phyloP scores from a whole-genome alignment of 2,888 invertebrate species.

The Daptonema setosum region DNA sequence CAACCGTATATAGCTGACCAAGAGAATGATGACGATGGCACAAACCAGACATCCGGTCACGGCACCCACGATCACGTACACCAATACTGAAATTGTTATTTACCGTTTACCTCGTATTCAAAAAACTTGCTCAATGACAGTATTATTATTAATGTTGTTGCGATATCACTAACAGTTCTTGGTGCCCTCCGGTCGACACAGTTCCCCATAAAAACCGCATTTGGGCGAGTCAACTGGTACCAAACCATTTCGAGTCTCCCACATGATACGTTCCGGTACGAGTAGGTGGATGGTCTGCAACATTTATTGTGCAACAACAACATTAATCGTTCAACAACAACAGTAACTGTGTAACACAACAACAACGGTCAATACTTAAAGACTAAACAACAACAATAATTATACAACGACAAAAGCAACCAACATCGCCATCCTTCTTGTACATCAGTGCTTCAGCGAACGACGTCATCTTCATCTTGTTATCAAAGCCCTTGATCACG shows the following conservation, averaged over 20 bases:
- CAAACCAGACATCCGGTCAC: background rate
- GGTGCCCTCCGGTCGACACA: background rate
- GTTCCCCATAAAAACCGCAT: background rate
- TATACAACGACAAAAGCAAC: background rate
- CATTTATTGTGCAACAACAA: background rate
- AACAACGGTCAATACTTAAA: no score
- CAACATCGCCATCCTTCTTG: slow-evolving; percentile 6
- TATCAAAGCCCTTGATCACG: slow-evolving; percentile 3
- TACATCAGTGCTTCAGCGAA: slow-evolving; percentile 6
- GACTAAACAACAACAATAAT: no score
- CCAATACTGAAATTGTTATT: background rate
- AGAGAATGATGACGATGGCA: background rate
- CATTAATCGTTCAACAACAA: no score
- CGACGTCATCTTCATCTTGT: slow-evolving; percentile 1
- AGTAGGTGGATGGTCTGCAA: slow-evolving; percentile 5
- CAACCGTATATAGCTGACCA: background rate
- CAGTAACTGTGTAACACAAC: no score
- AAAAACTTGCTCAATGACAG: background rate
- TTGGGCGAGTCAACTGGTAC: slow-evolving; percentile 5
- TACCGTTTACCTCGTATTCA: background rate
- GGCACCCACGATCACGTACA: background rate
- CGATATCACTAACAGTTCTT: background rate
- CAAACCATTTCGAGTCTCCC: background rate
- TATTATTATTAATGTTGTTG: background rate
- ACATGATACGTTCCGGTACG: slow-evolving; percentile 6